Percentiles rank a stretch among this genome's conserved stretches.
phyloP scores from a whole-genome alignment of 2,113 vertebrate genomes.

The Ophthalmolycus amberensis region DNA sequence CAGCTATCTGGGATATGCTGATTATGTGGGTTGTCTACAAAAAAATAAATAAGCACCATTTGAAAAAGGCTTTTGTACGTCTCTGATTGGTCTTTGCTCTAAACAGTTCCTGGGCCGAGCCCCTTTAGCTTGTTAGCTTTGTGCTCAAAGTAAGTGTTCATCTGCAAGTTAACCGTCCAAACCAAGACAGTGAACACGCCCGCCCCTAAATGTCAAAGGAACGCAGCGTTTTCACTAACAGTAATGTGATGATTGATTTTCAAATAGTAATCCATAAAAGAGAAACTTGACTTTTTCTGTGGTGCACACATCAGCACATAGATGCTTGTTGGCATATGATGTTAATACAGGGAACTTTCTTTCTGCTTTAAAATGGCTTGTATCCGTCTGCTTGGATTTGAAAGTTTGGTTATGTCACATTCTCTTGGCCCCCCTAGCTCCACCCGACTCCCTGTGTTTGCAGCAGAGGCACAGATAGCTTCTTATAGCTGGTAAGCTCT shows the following conservation, averaged over 20 bases:
- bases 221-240: not conserved
- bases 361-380: not conserved
- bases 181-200: not conserved
- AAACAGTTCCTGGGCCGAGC: not conserved
- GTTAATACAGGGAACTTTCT: not conserved
- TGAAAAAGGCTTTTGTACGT: conserved; percentile 12
- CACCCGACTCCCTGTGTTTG: not conserved
- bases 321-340: too few species aligned
- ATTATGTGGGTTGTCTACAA: conserved; percentile 25
- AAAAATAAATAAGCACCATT: conserved; percentile 3
- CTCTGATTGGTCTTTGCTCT: conserved; percentile 9
- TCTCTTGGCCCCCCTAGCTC: not conserved
- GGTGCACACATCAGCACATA: too few species aligned
- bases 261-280: too few species aligned
- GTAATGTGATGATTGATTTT: not conserved
- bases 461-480: not conserved
- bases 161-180: not conserved
- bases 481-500: not conserved
- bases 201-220: too few species aligned
- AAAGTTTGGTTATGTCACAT: not conserved
- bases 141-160: not conserved
- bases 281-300: too few species aligned
- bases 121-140: not conserved
- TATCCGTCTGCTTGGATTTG: not conserved
- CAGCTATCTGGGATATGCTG: conserved; percentile 8